Evolutionary conservation across 37 sponge, comb jelly and placozoan genomes (phyloP), one percentile per base, ranked within the genome.

Genomic region (Beroe forskalii): DNA sequence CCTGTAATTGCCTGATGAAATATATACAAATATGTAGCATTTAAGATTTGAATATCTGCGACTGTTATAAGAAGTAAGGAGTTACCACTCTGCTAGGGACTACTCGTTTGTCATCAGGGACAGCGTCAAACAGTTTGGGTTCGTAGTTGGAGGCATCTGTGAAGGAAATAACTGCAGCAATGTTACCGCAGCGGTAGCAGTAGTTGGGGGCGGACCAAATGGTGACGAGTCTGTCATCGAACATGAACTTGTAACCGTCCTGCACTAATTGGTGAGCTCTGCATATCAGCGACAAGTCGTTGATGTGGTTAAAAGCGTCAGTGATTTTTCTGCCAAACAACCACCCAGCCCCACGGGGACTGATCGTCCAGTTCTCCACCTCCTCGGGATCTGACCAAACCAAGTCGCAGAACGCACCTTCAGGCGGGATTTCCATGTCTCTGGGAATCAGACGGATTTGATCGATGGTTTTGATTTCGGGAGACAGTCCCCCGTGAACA

Each of bases 311-410:
- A 62, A 99, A 99, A 95, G 96, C 97, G 19, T 95, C 90, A 32
- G 96, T 94, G 31, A 99, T 96, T 30, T 91, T 92, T 27, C 91
- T 93, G 30, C 99, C 99, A 94, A 99, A 99, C 55, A 99, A 94
- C 93, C 95, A 99, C 9, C 99, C 99, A 40, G 99, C 99, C 28
- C 99, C 99, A 67, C 99, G 90, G 40, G 99, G 99, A 63, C 97
- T 96, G 38, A 99, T 91, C 12, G 97, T 96, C 99, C 99, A 99
- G 0, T 93, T 96, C 62, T 96, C 95, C 33, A 99, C 95, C 62
- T 99, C 99, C 90, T 98, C 99, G 9, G 99, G 99, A 89, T 98
- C 99, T 60, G 99, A 98, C 99, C 99, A 98, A 33, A 98, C 99
- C 89, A 98, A 67, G 43, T 98, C 95, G 92, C 95, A 96, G 67